Evolutionary conservation across 23 tunicate genomes (phyloP).

Genomic region (Ascidia mentula): DNA sequence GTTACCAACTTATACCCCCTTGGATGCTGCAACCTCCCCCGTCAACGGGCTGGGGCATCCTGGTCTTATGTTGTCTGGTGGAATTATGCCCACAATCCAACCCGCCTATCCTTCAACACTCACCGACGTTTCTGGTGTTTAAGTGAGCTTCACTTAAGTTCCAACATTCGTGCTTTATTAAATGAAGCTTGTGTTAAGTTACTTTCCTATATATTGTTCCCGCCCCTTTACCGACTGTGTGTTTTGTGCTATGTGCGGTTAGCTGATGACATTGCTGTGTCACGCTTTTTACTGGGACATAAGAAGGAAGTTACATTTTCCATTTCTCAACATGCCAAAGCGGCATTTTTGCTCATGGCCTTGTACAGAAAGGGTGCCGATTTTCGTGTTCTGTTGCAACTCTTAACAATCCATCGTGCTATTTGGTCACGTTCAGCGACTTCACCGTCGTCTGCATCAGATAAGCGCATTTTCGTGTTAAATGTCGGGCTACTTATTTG

Average conservation of each 20-base stretch:
- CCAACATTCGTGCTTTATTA: neutral
- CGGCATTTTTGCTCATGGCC: too few relatives aligned
- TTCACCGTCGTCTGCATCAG: slow-evolving; percentile 7
- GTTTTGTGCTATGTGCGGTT: neutral
- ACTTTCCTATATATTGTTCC: neutral
- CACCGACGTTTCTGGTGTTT: slow-evolving; percentile 9
- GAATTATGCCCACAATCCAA: neutral
- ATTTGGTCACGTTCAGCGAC: neutral
- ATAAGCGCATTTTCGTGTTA: neutral
- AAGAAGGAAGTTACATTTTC: too few relatives aligned
- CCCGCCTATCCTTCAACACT: neutral
- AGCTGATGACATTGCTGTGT: too few relatives aligned
- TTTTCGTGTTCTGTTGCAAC: neutral
- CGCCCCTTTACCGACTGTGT: neutral
- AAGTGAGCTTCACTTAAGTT: neutral
- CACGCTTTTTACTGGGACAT: too few relatives aligned
- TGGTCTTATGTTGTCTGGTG: slow-evolving; percentile 9
- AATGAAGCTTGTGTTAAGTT: neutral
- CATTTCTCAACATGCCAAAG: too few relatives aligned
- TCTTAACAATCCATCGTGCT: slow-evolving; percentile 2
- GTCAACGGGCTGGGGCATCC: slow-evolving; percentile 7
- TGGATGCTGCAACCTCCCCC: neutral
- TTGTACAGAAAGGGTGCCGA: slow-evolving; percentile 1
- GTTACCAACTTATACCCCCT: neutral
- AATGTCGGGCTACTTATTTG: too few relatives aligned